Evolutionary conservation across 2,113 vertebrate genomes (phyloP).

Genomic region (Haemorhous mexicanus): DNA sequence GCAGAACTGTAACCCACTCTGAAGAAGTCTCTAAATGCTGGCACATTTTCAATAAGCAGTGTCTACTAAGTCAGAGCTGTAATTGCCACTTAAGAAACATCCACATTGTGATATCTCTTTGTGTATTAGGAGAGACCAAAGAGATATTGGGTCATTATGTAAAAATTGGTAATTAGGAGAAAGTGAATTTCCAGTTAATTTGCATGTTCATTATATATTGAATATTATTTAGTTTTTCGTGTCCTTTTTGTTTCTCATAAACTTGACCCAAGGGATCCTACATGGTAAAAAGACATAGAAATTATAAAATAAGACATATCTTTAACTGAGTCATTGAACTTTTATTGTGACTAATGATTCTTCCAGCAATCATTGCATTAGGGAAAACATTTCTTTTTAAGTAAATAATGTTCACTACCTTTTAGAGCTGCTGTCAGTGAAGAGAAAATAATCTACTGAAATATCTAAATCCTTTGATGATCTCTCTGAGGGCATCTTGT

Average conservation of each 20-base stretch:
- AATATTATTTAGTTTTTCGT: constrained; percentile 63
- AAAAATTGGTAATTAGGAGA: constrained; percentile 67
- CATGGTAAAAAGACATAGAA: constrained; percentile 15
- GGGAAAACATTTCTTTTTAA: constrained; percentile 63
- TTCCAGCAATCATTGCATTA: constrained; percentile 36
- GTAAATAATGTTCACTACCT: constrained; percentile 67
- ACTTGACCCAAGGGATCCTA: constrained; percentile 56
- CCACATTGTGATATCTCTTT: constrained; percentile 21
- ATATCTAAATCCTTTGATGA: constrained; percentile 52
- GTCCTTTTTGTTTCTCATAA: constrained; percentile 54
- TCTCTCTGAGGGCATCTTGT: constrained; percentile 52
- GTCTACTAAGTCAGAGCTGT: constrained; percentile 26
- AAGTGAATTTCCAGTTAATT: constrained; percentile 65
- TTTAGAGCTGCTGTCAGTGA: constrained; percentile 56
- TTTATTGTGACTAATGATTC: constrained; percentile 63
- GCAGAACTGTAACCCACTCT: not conserved
- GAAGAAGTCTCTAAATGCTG: not conserved
- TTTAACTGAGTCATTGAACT: constrained; percentile 54
- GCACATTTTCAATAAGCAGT: not conserved
- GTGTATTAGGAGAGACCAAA: constrained; percentile 43
- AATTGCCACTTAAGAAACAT: constrained; percentile 62
- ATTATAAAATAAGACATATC: constrained; percentile 56
- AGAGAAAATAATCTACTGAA: constrained; percentile 2
- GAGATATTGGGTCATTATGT: constrained; percentile 59
- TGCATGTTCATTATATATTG: constrained; percentile 61